Evolutionary conservation across 2,888 invertebrate species (phyloP), one percentile per base, ranked within the genome.

Genomic region (Drosophila paracracens): DNA sequence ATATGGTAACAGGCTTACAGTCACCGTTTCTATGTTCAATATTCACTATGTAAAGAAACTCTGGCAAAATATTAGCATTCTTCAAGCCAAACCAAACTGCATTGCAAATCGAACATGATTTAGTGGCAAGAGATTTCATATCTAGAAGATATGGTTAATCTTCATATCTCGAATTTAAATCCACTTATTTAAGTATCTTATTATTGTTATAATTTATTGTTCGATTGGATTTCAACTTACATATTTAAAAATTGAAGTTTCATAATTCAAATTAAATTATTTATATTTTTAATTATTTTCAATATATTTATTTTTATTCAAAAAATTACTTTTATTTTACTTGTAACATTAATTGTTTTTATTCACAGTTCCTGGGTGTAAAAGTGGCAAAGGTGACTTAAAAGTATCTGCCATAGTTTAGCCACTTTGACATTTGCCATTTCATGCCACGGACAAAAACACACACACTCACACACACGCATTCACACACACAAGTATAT

Each of bases 401-500:
- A 51, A 29, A 50, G 46, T 50, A 18, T 7, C 29, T 51, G 11
- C 18, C 27, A 11, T n/a, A 51, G 29, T 25, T 27, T 3, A 18
- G 29, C 7, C 52, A 16, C 40, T 76, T 66, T 76, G 76, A 76
- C 74, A 54, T 70, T 64, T 84, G 76, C 21, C 48, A 56, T 35
- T 73, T 58, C 51, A 31, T 61, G 38, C 59, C 52, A 58, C 52
- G 36, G 65, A 35, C 58, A 61, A 46, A 43, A 35, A 40, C 18
- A 36, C 10, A 60, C 36, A 40, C 38, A 13, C 1, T 29, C 18
- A 36, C 10, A 60, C 36, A 40, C 38, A 13, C 1, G n/a, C 11
- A 53, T 27, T 38, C 51, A 57, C 25, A n/a, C 5, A 13, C 25
- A 36, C 31, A 51, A 18, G n/a, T 10, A 8, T 31, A 50, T 25